Evolutionary conservation across 2,113 vertebrate species (phyloP).

Genomic region (Hydrolagus affinis): DNA sequence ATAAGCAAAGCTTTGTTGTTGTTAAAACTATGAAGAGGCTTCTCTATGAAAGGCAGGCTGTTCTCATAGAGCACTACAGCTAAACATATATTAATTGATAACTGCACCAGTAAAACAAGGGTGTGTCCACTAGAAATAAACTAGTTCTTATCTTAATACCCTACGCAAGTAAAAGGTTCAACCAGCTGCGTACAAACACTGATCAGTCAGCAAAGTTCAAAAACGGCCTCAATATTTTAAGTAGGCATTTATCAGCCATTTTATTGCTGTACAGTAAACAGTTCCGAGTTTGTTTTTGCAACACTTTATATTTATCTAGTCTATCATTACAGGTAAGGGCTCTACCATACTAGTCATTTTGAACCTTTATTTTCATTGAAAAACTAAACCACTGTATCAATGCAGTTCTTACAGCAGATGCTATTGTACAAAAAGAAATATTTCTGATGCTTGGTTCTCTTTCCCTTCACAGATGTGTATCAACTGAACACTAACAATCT

Average conservation of each 20-base stretch:
- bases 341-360: neutral
- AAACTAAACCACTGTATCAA: no score
- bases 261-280: neutral
- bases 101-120: slow-evolving; percentile 37
- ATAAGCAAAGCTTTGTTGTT: slow-evolving; percentile 21
- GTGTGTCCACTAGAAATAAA: slow-evolving; percentile 35
- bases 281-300: neutral
- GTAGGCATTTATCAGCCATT: neutral
- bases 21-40: slow-evolving; percentile 5
- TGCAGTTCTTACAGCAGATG: neutral
- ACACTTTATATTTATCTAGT: neutral
- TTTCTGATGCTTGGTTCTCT: neutral
- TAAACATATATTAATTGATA: slow-evolving; percentile 35
- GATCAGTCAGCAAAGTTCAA: neutral
- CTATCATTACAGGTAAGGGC: neutral
- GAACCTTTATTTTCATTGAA: slow-evolving; percentile 11
- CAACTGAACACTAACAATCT: neutral
- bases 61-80: slow-evolving; percentile 29
- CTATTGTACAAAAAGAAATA: neutral
- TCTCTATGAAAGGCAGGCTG: slow-evolving; percentile 27
- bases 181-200: neutral
- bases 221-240: neutral
- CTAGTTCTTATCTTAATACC: slow-evolving; percentile 5
- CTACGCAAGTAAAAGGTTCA: neutral
- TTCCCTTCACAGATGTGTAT: neutral